Evolutionary conservation across 2,113 vertebrate species (phyloP), one percentile per base, ranked within the genome.

Genomic region (Elephantulus edwardii): DNA sequence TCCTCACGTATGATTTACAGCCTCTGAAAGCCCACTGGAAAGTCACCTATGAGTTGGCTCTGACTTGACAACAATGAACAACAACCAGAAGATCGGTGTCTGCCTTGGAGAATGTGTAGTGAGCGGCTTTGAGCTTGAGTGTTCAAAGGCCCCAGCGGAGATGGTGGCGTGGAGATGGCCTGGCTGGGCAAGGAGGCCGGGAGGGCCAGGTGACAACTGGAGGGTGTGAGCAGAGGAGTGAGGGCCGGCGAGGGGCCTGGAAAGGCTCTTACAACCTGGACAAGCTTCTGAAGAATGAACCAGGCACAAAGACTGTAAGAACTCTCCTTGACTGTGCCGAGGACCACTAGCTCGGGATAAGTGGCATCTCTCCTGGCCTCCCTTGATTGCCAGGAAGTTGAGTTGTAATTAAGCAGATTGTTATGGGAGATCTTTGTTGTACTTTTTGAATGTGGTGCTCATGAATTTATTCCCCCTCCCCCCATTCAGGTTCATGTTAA

Each of bases 371-470:
- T 83, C 16, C n/a, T 24, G 12, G 70, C 38, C 64, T 70, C 68
- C 30, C 64, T 62, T 0, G 2, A 33, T 17, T 6, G 8, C 30
- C 38, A 19, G 0, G 5, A 8, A 19, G 8, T 42, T 46, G 0
- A 8, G 44, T 28, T 30, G 1, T 1, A 6, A 68, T 14, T 14
- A 24, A 42, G 62, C 66, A 58, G 83, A 35, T 20, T 54, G 30
- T 7, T 58, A 5, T 4, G 10, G 13, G 66, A 50, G 38, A 82
- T 3, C 40, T 56, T 38, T 16, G 42, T 10, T 17, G 26, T 40
- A 30, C 56, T 77, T 86, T 74, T 19, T 33, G 22, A n/a, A 70
- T 26, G 20, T 19, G 12, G 50, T 89, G 24, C 26, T 60, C 58
- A 60, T 60, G 26, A 1, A 4, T 28, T 60, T 24, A 38, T 22